Percentiles rank a stretch among this genome's conserved stretches.
Conservation (phyloP, 2,113 vertebrate species). For the Hydropotes inermis region DNA sequence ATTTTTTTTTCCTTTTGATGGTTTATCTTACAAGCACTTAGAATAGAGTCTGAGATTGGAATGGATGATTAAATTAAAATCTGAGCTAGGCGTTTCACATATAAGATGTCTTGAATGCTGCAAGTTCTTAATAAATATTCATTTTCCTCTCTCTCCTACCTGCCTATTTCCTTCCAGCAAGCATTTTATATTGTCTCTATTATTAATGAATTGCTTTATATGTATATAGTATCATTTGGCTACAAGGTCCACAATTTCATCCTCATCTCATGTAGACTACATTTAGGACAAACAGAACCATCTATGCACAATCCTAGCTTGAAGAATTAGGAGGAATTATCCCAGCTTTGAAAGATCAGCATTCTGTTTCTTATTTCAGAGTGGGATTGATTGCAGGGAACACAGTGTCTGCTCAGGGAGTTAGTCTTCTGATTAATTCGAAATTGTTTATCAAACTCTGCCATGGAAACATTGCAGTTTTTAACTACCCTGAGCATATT, state of each 20-base stretch:
- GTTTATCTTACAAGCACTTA: not conserved
- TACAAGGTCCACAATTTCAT: not conserved
- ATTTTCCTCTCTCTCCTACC: not conserved
- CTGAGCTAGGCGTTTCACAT: not conserved
- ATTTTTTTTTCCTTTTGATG: not conserved
- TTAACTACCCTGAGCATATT: not conserved
- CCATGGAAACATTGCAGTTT: not conserved
- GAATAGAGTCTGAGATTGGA: not conserved
- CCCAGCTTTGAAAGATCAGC: constrained; percentile 35
- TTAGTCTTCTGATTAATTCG: constrained; percentile 28
- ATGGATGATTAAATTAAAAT: not conserved
- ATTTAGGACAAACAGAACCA: not conserved
- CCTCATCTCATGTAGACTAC: not conserved
- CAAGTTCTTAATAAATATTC: not conserved
- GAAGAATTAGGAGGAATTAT: constrained; percentile 52
- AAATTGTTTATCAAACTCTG: constrained; percentile 38
- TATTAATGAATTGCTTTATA: not conserved
- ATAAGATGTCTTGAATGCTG: not conserved
- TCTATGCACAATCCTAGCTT: not conserved
- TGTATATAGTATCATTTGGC: not conserved
- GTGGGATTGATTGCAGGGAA: not conserved
- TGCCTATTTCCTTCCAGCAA: not conserved
- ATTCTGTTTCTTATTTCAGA: constrained; percentile 45
- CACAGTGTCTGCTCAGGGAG: not conserved
- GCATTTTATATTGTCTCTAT: not conserved